A percentile compares a stretch with the other conserved stretches of the same genome.
phyloP scores from a whole-genome alignment of 1,140 invertebrate genomes.

The Apolygus lucorum region DNA sequence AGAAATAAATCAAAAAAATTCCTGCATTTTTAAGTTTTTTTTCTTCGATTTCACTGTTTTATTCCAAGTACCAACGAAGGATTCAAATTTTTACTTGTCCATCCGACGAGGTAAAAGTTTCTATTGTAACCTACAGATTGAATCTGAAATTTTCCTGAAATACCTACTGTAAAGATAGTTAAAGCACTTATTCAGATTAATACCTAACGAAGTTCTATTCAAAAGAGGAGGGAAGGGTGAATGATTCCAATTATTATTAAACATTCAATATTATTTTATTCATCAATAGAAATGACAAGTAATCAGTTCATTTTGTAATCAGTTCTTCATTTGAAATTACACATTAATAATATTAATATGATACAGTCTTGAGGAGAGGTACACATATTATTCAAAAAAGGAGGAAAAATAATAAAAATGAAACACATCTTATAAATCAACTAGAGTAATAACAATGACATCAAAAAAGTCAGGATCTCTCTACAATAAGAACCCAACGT shows the following conservation, averaged over 20 bases:
- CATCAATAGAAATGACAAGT: constrained; percentile 27
- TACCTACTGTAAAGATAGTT: no score
- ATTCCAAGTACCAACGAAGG: no score
- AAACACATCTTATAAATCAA: constrained; percentile 23
- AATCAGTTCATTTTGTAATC: constrained; percentile 27
- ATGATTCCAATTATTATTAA: not conserved
- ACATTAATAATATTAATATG: constrained; percentile 21
- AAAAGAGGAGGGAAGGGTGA: no score
- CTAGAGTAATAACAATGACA: constrained; percentile 20
- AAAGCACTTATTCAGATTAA: no score
- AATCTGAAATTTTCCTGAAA: no score
- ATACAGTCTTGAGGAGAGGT: constrained; percentile 27
- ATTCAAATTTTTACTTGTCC: no score
- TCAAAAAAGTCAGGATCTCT: not conserved
- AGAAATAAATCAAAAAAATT: no score
- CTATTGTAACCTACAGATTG: no score
- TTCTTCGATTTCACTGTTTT: no score
- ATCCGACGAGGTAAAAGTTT: no score
- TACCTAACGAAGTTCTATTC: no score
- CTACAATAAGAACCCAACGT: not conserved
- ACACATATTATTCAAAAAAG: constrained; percentile 22
- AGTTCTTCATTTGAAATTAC: constrained; percentile 24
- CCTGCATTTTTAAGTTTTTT: no score
- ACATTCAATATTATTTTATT: constrained; percentile 13
- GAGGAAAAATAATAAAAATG: constrained; percentile 18